These are phyloP conservation scores for Chloromyia formosa DNA, from an alignment of 2,888 invertebrate species.

Conservation along the genomic window DNA sequence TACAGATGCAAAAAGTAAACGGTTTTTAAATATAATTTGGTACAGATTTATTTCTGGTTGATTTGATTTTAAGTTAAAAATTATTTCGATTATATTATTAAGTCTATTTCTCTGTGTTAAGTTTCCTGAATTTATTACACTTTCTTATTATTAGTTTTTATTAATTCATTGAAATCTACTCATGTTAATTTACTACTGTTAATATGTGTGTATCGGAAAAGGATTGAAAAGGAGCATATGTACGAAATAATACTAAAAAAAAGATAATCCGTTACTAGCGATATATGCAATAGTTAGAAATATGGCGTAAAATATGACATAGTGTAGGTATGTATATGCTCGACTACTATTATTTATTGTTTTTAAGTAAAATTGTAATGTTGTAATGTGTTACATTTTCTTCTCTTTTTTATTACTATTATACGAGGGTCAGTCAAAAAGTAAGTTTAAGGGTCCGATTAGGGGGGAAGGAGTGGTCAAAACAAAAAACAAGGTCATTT, in stretches of 20 bases:
- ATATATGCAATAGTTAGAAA: neutral
- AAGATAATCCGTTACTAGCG: neutral
- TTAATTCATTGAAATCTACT: neutral
- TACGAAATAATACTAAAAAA: neutral
- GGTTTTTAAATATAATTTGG: too few relatives aligned
- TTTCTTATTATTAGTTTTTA: neutral
- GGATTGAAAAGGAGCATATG: neutral
- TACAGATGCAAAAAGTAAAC: too few relatives aligned
- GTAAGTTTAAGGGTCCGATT: too few relatives aligned
- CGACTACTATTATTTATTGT: neutral
- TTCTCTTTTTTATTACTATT: too few relatives aligned
- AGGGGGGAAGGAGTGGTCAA: too few relatives aligned
- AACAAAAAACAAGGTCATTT: too few relatives aligned
- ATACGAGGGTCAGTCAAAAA: too few relatives aligned
- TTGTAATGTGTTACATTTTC: neutral
- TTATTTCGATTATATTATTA: too few relatives aligned
- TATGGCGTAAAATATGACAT: slow-evolving; percentile 39
- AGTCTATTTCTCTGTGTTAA: too few relatives aligned
- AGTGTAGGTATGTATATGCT: neutral
- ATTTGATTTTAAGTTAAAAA: too few relatives aligned
- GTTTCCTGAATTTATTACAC: too few relatives aligned
- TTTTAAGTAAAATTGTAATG: neutral
- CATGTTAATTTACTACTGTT: neutral
- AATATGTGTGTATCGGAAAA: neutral
- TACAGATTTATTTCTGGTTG: too few relatives aligned